Percentiles rank a stretch among this genome's conserved stretches.
Evolutionary conservation across 2,888 invertebrate genomes (phyloP).

Genomic region (Nomada fabriciana): DNA sequence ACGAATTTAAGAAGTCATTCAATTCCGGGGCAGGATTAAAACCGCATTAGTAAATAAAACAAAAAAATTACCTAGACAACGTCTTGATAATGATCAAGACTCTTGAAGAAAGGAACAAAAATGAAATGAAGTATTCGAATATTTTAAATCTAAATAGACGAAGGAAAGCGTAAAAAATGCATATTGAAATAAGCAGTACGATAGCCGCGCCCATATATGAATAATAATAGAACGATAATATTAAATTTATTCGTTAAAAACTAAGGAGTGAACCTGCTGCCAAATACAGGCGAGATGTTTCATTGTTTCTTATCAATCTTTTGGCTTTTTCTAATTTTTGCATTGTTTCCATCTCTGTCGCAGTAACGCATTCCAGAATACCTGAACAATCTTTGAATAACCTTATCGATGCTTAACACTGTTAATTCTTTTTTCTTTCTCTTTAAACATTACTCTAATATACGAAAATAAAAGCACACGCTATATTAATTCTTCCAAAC

Average conservation of each 20-base stretch:
- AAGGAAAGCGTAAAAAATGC: constrained; percentile 3
- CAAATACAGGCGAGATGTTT: constrained; percentile 40
- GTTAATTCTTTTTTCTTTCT: too few relatives aligned
- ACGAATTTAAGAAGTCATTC: constrained; percentile 2
- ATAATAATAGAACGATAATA: constrained; percentile 52
- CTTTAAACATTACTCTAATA: constrained; percentile 19
- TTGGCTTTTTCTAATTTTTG: constrained; percentile 21
- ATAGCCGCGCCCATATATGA: constrained; percentile 49
- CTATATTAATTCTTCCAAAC: constrained; percentile 26
- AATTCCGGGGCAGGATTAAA: neutral
- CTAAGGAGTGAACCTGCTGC: constrained; percentile 54
- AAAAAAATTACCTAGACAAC: neutral
- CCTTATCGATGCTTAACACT: too few relatives aligned
- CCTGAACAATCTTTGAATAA: neutral
- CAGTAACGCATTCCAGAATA: neutral
- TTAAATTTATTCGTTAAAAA: constrained; percentile 59
- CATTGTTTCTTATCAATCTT: constrained; percentile 21
- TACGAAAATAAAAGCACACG: constrained; percentile 51
- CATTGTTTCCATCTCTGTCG: neutral
- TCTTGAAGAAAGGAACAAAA: neutral
- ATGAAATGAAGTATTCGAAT: neutral
- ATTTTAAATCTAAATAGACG: neutral
- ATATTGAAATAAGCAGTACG: constrained; percentile 19
- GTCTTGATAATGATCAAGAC: neutral
- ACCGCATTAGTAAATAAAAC: constrained; percentile 1